Base-by-base conservation (phyloP, 2,888 invertebrate genomes). In the Pyrrhia umbra region DNA sequence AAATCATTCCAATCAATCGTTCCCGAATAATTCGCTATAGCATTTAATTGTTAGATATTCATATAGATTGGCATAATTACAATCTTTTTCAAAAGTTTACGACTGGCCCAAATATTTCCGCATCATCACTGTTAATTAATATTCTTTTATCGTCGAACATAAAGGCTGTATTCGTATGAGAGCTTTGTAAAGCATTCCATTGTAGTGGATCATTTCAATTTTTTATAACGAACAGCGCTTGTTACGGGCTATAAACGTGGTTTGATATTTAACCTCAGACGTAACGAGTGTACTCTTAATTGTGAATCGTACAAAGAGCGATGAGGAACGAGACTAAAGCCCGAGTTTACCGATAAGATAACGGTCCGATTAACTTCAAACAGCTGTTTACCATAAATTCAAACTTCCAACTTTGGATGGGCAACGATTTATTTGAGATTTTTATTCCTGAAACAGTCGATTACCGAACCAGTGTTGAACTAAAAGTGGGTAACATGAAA, bases 121-220 rank as follows among this genome's bases (percentile, higher is more conserved):
- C 51, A 68, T 60, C 60, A 69, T 77, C 79, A 79, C 57, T 59
- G 16, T 68, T 77, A 79, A 79, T 79, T 80, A 77, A 61, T 21
- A 56, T 55, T 54, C 61, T 16, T 75, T 77, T 72, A 75, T 69
- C 42, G 57, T 27, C 37, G 37, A 18, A 55, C 67, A 69, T 77
- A 70, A 77, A 77, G 60, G 46, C 30, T 43, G n/a, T 66, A 64
- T 79, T 79, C 57, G 61, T 46, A 40, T 27, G 57, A 46, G 58
- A 43, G 68, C 62, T 67, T 58, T 75, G 63, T 61, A 68, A 58
- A 66, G 60, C 69, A 61, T 73, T 68, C 56, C 68, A 67, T 68
- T 72, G 55, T 68, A 66, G 56, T 47, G 51, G 18, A 49, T 46
- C 60, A 51, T 69, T 79, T 58, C 25, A 65, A 65, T 61, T 79